Evolutionary conservation across 2,888 invertebrate species (phyloP).

Genomic region (Hypselothyrea guttata): DNA sequence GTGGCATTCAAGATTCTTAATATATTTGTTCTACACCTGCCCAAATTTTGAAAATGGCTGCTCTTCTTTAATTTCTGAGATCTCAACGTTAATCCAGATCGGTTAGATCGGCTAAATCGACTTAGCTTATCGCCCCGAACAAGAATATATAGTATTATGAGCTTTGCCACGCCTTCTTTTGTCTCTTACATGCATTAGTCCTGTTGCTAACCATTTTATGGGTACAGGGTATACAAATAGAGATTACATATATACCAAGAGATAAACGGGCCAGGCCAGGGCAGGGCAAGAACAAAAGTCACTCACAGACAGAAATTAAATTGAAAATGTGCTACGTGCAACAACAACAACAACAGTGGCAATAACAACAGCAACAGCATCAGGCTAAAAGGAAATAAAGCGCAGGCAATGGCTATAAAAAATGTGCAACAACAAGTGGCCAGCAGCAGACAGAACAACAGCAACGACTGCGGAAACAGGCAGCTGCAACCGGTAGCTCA

Average conservation of each 20-base stretch:
- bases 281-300: slow-evolving; percentile 26
- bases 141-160: too few relatives aligned
- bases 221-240: slow-evolving; percentile 15
- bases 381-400: slow-evolving; percentile 66
- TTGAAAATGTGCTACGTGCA: slow-evolving; percentile 70
- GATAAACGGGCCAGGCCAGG: slow-evolving; percentile 2
- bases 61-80: too few relatives aligned
- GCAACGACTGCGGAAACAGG: slow-evolving; percentile 39
- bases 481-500: slow-evolving; percentile 54
- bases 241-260: slow-evolving; percentile 17
- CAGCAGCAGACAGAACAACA: slow-evolving; percentile 25
- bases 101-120: too few relatives aligned
- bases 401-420: slow-evolving; percentile 45
- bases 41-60: too few relatives aligned
- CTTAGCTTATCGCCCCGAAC: too few relatives aligned
- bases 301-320: slow-evolving; percentile 70
- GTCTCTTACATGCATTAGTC: too few relatives aligned
- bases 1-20: too few relatives aligned
- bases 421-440: slow-evolving; percentile 68
- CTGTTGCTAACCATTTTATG: too few relatives aligned
- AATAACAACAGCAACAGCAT: slow-evolving; percentile 11
- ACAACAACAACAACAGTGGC: slow-evolving; percentile 8
- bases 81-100: too few relatives aligned
- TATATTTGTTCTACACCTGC: too few relatives aligned
- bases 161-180: too few relatives aligned